Evolutionary conservation across 1,140 invertebrate genomes (phyloP), one percentile per base, ranked within the genome.

Genomic region (Aphelenchoides avenae): DNA sequence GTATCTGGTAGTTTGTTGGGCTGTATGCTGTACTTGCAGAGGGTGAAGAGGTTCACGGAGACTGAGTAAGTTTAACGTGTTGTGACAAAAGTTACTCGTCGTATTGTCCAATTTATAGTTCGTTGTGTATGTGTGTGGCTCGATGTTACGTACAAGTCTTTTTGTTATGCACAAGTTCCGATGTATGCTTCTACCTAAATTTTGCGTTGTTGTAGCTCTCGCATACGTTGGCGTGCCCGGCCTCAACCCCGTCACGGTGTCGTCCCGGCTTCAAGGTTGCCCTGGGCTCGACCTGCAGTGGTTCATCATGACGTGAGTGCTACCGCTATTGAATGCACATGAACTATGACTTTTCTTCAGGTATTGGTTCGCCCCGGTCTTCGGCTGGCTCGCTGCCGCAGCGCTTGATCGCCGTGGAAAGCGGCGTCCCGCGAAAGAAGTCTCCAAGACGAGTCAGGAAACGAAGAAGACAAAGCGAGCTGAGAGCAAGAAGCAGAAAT

Each of bases 181-280:
- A n/a, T n/a, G n/a, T n/a, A n/a, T n/a, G 60, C 40, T 51, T 9
- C 11, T 29, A 26, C 4, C 1, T 30, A 47, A 43, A 31, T 3
- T 49, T 50, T 40, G 9, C 11, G 18, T 5, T 7, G 3, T 54
- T 70, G 37, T 34, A 72, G 70, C 70, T 15, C 55, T 73, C 3
- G 41, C 31, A 40, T 37, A 61, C 31, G 46, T 75, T 30, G 71
- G 71, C 9, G 57, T 75, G 22, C 69, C 73, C n/a, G 71, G 72
- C 20, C 49, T 73, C 3, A 73, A 73, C 41, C 71, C 71, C 4
- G 59, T 70, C 22, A 58, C 64, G 13, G 58, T 73, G 31, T 57
- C 64, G 24, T 62, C 57, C 26, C 54, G 71, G 34, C 31, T 73
- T 11, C 52, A 62, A 26, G 68, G 67, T 29, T 66, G 65, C 41